phyloP scores from a whole-genome alignment of 2,113 vertebrate species.

The Neolamprologus hecqui region DNA sequence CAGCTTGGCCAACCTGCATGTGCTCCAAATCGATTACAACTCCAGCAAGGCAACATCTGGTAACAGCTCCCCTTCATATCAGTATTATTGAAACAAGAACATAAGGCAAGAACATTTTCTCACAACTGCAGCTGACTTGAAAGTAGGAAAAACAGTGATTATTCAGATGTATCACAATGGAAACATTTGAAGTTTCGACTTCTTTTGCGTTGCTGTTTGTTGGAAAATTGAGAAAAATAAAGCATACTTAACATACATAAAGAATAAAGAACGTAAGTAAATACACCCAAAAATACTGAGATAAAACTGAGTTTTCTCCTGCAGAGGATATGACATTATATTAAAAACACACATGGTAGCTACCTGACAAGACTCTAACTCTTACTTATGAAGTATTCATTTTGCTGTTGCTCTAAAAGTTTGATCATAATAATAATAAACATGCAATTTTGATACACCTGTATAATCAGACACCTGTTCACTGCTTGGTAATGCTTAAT shows the following conservation, averaged over 20 bases:
- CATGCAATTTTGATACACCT: not conserved
- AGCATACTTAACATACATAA: not conserved
- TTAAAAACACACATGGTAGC: not conserved
- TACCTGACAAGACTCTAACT: not conserved
- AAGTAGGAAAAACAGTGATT: not conserved
- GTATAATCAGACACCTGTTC: not conserved
- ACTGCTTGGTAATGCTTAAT: not conserved
- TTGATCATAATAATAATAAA: not conserved
- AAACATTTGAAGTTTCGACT: not conserved
- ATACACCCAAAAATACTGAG: not conserved
- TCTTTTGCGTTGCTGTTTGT: not conserved
- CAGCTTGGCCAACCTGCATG: conserved; percentile 10
- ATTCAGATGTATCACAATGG: not conserved
- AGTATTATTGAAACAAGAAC: not conserved
- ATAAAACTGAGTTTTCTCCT: not conserved
- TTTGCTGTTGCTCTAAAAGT: not conserved
- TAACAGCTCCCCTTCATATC: not conserved
- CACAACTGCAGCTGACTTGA: not conserved
- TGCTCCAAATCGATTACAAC: conserved; percentile 10
- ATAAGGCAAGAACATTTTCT: not conserved
- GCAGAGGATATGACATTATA: not conserved
- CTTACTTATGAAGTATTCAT: not conserved
- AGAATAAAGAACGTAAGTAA: not conserved
- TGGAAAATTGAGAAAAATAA: rapidly evolving
- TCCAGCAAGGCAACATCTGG: conserved; percentile 3